Evolutionary conservation across 2,888 invertebrate species (phyloP).

Genomic region (Neoitamus cyanurus): DNA sequence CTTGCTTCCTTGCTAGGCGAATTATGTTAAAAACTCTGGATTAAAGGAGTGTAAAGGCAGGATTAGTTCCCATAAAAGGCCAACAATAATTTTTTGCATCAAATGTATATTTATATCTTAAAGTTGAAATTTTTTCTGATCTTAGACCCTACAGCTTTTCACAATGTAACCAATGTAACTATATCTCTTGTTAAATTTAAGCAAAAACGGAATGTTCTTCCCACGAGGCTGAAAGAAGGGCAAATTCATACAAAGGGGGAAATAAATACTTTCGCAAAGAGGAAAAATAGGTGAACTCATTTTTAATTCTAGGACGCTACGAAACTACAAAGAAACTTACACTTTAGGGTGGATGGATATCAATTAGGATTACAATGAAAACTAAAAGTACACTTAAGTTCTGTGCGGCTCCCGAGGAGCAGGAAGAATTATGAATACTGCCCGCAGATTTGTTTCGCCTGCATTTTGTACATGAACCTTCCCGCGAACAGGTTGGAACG

Average conservation of each 20-base stretch:
- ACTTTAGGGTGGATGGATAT: conserved; percentile 9
- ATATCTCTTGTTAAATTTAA: neutral
- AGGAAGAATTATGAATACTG: conserved; percentile 6
- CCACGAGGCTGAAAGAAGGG: neutral
- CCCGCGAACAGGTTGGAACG: neutral
- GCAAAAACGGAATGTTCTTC: conserved; percentile 16
- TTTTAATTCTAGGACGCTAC: neutral
- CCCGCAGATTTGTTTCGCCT: conserved; percentile 3
- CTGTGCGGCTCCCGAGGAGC: neutral
- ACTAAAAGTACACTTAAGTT: neutral
- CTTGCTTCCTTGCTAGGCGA: too few relatives aligned
- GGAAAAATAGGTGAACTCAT: neutral
- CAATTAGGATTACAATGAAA: neutral
- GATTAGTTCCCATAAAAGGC: neutral
- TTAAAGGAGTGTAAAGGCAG: neutral
- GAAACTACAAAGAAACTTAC: conserved; percentile 14
- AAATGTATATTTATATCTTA: conserved; percentile 25
- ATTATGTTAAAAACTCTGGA: too few relatives aligned
- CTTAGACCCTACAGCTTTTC: neutral
- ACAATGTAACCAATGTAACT: conserved; percentile 25
- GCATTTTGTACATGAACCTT: neutral
- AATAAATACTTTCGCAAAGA: conserved; percentile 10
- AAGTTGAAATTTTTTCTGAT: neutral
- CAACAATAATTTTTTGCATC: neutral
- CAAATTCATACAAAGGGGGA: neutral